Evolutionary conservation across 2,797 vertebrate species (phyloP).

Genomic region (Pachyuromys duprasi): DNA sequence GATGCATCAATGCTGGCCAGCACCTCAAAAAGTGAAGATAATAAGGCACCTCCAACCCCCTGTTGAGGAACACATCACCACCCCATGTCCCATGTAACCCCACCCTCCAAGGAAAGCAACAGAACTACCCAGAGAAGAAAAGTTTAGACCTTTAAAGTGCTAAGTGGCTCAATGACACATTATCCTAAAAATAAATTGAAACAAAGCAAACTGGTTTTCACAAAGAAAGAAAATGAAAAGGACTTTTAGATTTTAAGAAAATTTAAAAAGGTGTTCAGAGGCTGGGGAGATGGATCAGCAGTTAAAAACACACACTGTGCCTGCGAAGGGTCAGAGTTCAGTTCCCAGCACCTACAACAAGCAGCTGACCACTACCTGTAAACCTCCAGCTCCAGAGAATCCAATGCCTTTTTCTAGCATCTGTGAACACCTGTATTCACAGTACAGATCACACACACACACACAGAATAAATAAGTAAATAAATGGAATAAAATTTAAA

Average conservation of each 20-base stretch:
- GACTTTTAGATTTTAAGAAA: background rate
- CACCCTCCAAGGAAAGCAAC: background rate
- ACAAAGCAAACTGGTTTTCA: background rate
- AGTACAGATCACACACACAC: background rate
- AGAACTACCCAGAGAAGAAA: background rate
- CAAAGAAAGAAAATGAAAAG: background rate
- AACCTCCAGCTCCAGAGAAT: background rate
- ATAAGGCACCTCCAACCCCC: rapidly evolving
- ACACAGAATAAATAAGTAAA: background rate
- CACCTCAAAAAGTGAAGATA: background rate
- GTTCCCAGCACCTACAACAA: background rate
- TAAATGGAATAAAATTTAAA: background rate
- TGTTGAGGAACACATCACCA: background rate
- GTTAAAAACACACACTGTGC: background rate
- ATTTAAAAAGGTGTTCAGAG: background rate
- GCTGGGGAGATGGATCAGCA: background rate
- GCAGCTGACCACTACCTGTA: too few species aligned
- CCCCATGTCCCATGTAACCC: background rate
- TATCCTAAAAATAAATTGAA: background rate
- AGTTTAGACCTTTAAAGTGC: background rate
- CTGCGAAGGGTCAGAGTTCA: background rate
- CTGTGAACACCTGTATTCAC: background rate
- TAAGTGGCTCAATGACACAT: background rate
- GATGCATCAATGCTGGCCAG: too few species aligned
- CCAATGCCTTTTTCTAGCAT: background rate